These are phyloP conservation scores for Pinctada fucata DNA, from an alignment of 2,888 invertebrate species.

Conservation along the genomic window DNA sequence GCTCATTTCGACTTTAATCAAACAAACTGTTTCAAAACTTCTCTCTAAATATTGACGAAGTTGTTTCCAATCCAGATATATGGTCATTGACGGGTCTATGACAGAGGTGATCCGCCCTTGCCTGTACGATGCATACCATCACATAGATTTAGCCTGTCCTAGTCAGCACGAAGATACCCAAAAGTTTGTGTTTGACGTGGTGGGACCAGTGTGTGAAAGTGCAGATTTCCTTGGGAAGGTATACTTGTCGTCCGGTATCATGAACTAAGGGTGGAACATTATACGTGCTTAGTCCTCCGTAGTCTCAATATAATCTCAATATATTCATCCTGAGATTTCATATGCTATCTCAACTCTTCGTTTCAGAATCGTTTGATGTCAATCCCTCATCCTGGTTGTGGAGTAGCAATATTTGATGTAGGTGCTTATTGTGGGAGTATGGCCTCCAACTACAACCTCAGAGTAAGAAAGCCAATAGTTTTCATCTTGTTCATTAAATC, in stretches of 20 bases:
- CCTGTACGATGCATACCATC: constrained; percentile 76
- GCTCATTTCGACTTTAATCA: too few species aligned
- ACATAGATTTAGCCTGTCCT: constrained; percentile 70
- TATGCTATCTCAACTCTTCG: too few species aligned
- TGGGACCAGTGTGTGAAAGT: constrained; percentile 77
- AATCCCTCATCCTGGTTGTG: constrained; percentile 61
- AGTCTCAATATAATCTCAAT: neutral
- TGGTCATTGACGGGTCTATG: constrained; percentile 76
- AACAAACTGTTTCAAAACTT: too few species aligned
- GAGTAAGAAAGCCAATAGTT: constrained; percentile 57
- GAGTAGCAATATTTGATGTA: constrained; percentile 69
- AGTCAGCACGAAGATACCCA: neutral
- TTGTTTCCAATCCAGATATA: constrained; percentile 52
- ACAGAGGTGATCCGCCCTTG: constrained; percentile 76
- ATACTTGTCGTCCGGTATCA: neutral
- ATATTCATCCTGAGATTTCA: neutral
- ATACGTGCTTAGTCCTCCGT: neutral
- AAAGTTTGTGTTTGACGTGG: constrained; percentile 69
- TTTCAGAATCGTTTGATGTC: constrained; percentile 66
- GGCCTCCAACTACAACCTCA: constrained; percentile 77
- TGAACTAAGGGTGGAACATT: neutral
- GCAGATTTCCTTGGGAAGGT: constrained; percentile 76
- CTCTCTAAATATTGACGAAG: too few species aligned
- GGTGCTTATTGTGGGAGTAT: constrained; percentile 75
- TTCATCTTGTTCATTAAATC: neutral